phyloP scores from a whole-genome alignment of 2,888 invertebrate genomes.

The Aporophyla nigra region DNA sequence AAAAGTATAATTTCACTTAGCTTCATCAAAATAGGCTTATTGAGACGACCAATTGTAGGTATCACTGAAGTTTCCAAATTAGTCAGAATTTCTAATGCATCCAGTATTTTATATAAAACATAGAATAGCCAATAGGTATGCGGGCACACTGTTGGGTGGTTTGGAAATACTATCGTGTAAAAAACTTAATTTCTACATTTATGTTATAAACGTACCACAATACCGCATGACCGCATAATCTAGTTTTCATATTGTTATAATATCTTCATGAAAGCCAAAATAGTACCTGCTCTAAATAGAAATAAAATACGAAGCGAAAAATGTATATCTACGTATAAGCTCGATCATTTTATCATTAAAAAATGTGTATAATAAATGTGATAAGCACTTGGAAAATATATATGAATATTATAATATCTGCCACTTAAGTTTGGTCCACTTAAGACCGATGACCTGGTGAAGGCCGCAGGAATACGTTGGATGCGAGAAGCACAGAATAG shows the following conservation, averaged over 20 bases:
- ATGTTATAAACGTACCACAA: neutral
- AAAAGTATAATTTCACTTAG: constrained; percentile 25
- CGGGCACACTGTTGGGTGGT: neutral
- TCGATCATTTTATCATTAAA: constrained; percentile 35
- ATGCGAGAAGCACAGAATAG: no score
- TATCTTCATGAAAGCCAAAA: constrained; percentile 59
- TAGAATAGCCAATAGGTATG: constrained; percentile 4
- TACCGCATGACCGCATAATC: neutral
- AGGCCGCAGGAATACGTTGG: no score
- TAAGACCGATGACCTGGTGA: no score
- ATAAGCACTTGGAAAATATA: constrained; percentile 33
- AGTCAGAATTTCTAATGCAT: constrained; percentile 17
- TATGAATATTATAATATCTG: constrained; percentile 3
- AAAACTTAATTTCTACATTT: neutral
- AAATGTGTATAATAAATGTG: constrained; percentile 32
- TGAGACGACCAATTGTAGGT: constrained; percentile 64
- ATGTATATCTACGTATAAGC: constrained; percentile 26
- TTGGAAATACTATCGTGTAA: neutral
- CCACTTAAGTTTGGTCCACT: no score
- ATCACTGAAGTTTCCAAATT: constrained; percentile 33
- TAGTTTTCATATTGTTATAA: constrained; percentile 21
- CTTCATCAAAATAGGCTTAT: constrained; percentile 54
- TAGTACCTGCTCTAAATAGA: constrained; percentile 65
- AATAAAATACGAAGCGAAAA: constrained; percentile 42
- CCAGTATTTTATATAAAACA: constrained; percentile 17